A percentile compares a stretch with the other conserved stretches of the same genome.
phyloP scores from a whole-genome alignment of 2,888 invertebrate species.

The Pollenia amentaria region DNA sequence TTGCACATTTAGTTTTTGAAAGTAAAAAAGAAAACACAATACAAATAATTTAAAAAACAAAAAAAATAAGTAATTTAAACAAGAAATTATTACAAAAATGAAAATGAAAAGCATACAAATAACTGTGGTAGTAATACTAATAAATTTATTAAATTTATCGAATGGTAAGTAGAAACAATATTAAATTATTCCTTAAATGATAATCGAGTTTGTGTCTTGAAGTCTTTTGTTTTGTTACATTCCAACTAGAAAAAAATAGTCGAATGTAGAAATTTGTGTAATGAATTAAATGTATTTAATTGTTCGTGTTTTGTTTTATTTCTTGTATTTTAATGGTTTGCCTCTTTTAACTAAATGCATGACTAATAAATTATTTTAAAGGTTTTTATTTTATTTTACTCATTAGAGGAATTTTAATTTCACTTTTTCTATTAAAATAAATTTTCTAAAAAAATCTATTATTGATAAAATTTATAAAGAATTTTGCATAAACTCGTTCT shows the following conservation, averaged over 20 bases:
- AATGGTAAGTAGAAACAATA: conserved; percentile 76
- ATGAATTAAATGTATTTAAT: neutral
- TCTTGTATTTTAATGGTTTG: neutral
- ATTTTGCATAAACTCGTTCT: conserved; percentile 18
- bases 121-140: conserved; percentile 77
- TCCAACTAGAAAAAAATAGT: neutral
- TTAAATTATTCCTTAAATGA: conserved; percentile 6
- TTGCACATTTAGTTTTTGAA: conserved; percentile 29
- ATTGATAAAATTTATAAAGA: neutral
- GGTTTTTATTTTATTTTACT: conserved; percentile 31
- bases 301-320: neutral
- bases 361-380: neutral
- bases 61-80: conserved; percentile 29
- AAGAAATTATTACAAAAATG: conserved; percentile 54
- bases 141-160: conserved; percentile 73
- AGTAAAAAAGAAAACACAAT: conserved; percentile 35
- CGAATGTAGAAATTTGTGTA: conserved; percentile 5
- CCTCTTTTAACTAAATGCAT: neutral
- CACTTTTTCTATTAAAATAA: conserved; percentile 1
- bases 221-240: conserved; percentile 76
- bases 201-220: conserved; percentile 69
- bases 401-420: conserved; percentile 35
- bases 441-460: neutral
- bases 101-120: conserved; percentile 62
- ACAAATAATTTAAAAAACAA: neutral